These are phyloP conservation scores for Drosophila mayaguana DNA, from an alignment of 2,888 invertebrate genomes.

Conservation along the genomic window DNA sequence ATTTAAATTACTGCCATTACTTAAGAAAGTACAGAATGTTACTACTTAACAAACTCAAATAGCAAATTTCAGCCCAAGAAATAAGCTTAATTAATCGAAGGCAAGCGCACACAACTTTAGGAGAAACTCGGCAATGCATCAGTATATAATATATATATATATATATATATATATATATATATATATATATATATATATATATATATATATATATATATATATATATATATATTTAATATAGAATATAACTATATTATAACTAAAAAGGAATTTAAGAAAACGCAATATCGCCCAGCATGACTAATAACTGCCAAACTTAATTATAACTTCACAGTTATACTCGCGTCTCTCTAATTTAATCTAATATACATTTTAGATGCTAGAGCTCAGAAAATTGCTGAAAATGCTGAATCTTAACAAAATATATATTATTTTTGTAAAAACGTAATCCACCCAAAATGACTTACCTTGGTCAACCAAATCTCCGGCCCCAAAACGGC, in stretches of 20 bases:
- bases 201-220: neutral
- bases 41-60: slow-evolving; percentile 26
- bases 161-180: neutral
- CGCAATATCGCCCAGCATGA: neutral
- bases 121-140: slow-evolving; percentile 4
- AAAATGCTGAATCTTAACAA: slow-evolving; percentile 34
- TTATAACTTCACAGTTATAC: neutral
- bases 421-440: neutral
- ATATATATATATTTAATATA: neutral
- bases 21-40: neutral
- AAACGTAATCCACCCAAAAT: slow-evolving; percentile 17
- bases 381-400: slow-evolving; percentile 32
- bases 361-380: slow-evolving; percentile 15
- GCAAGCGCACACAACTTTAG: slow-evolving; percentile 33
- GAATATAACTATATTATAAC: slow-evolving; percentile 13
- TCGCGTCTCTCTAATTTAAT: neutral
- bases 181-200: neutral
- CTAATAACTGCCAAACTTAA: neutral
- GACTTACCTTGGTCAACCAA: slow-evolving; percentile 91
- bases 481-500: slow-evolving; percentile 94
- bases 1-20: neutral
- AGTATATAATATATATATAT: neutral
- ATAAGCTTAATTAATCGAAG: slow-evolving; percentile 35
- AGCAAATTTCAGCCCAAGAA: slow-evolving; percentile 20
- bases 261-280: slow-evolving; percentile 1